Conservation (phyloP, 92 coral and sea anemone genomes). For the Epizoanthus ramosus region DNA sequence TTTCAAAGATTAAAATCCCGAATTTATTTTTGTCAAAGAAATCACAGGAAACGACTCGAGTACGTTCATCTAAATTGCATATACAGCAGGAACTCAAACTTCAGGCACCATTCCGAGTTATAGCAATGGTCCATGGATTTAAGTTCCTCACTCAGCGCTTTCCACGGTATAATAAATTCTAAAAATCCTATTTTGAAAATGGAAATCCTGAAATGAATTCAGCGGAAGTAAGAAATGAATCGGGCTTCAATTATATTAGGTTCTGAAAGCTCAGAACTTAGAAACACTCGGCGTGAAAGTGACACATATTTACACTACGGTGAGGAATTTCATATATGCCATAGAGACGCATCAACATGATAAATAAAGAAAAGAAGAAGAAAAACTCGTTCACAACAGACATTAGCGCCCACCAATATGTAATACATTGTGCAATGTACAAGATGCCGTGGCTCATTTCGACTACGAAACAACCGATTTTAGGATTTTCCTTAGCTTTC, state of each 20-base stretch:
- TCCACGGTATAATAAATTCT: not conserved
- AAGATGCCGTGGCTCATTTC: conserved; percentile 22
- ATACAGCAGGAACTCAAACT: not conserved
- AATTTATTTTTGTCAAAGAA: not conserved
- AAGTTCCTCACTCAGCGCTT: not conserved
- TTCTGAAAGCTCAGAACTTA: not conserved
- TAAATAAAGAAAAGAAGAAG: conserved; percentile 13
- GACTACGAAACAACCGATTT: conserved; percentile 3
- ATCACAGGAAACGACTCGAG: conserved; percentile 12
- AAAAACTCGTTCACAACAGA: conserved; percentile 33
- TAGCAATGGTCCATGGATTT: not conserved
- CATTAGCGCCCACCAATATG: not conserved
- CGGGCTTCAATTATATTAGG: conserved; percentile 21
- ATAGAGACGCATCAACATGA: conserved; percentile 32
- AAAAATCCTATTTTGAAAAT: conserved; percentile 13
- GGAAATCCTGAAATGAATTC: not conserved
- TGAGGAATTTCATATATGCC: conserved; percentile 16
- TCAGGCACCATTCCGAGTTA: not conserved
- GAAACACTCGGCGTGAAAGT: not conserved
- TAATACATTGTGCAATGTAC: conserved; percentile 40
- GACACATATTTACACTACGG: not conserved
- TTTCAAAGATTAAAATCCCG: not conserved
- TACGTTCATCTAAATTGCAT: not conserved
- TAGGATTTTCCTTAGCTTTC: not conserved
- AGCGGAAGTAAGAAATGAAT: conserved; percentile 30